phyloP scores from a whole-genome alignment of 2,113 vertebrate genomes.

The Xenopus tropicalis region DNA sequence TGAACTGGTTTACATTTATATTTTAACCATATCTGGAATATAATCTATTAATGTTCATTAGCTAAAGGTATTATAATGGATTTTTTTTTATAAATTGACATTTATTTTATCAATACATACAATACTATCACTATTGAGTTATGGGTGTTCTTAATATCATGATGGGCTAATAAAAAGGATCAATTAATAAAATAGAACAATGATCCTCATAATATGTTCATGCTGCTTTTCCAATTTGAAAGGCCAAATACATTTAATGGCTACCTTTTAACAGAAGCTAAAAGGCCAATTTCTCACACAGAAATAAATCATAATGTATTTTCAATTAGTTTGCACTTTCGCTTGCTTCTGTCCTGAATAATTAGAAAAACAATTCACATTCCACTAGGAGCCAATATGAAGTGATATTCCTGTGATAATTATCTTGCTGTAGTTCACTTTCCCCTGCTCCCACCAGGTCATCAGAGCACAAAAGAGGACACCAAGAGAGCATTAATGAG shows the following conservation, averaged over 20 bases:
- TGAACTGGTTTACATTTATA: too few relatives aligned
- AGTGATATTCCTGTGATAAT: constrained; percentile 74
- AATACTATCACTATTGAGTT: too few relatives aligned
- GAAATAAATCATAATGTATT: constrained; percentile 66
- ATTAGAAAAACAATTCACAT: constrained; percentile 75
- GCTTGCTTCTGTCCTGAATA: constrained; percentile 67
- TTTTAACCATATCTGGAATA: too few relatives aligned
- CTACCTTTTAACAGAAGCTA: constrained; percentile 60
- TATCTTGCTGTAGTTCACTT: constrained; percentile 77
- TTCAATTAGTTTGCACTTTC: constrained; percentile 72
- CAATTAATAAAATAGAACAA: constrained; percentile 18
- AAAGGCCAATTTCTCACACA: constrained; percentile 46
- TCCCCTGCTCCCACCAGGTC: constrained; percentile 78
- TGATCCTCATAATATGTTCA: neutral
- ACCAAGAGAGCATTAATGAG: constrained; percentile 84
- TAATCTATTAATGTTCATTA: too few relatives aligned
- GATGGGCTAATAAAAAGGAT: neutral
- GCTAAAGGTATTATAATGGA: too few relatives aligned
- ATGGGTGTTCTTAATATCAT: too few relatives aligned
- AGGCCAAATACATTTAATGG: constrained; percentile 41
- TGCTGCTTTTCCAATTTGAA: constrained; percentile 16
- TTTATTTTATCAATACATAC: too few relatives aligned
- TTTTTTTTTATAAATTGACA: too few relatives aligned
- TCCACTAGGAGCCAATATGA: constrained; percentile 62
- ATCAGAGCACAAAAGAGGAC: constrained; percentile 78